These are phyloP conservation scores for Catocala sponsa DNA, from an alignment of 2,888 invertebrate species.

Conservation along the genomic window DNA sequence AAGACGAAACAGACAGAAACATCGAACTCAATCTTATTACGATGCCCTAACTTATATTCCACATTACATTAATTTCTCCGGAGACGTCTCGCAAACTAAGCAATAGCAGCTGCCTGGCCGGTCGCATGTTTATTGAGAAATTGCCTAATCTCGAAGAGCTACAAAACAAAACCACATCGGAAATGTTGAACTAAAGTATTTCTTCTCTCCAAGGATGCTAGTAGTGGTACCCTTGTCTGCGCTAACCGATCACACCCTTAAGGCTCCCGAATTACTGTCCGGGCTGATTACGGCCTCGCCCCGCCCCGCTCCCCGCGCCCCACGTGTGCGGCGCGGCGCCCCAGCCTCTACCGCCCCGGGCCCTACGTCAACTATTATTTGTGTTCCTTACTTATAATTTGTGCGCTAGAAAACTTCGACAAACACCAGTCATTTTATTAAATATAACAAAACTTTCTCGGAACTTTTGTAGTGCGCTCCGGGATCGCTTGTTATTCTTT, in stretches of 20 bases:
- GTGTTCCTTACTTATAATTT: slow-evolving; percentile 86
- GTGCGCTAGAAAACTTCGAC: slow-evolving; percentile 81
- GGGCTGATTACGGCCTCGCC: slow-evolving; percentile 80
- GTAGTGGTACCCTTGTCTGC: slow-evolving; percentile 85
- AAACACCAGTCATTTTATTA: slow-evolving; percentile 82
- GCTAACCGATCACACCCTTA: slow-evolving; percentile 87
- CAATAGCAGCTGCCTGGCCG: slow-evolving; percentile 79
- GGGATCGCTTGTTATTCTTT: slow-evolving; percentile 77
- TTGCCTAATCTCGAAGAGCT: slow-evolving; percentile 86
- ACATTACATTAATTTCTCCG: slow-evolving; percentile 85
- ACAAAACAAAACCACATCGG: slow-evolving; percentile 87
- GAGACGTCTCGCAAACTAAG: slow-evolving; percentile 83
- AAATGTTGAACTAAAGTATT: slow-evolving; percentile 87
- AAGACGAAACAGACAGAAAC: slow-evolving; percentile 74
- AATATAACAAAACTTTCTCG: slow-evolving; percentile 79
- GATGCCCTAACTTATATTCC: slow-evolving; percentile 77
- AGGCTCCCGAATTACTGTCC: slow-evolving; percentile 86
- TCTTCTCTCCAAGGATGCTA: slow-evolving; percentile 84
- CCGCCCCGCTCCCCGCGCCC: slow-evolving; percentile 55
- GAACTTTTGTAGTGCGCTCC: slow-evolving; percentile 74
- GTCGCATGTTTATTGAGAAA: slow-evolving; percentile 86
- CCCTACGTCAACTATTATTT: slow-evolving; percentile 85
- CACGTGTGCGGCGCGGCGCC: slow-evolving; percentile 47
- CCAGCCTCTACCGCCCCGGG: slow-evolving; percentile 62
- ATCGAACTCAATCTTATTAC: slow-evolving; percentile 79